Base-by-base conservation (phyloP, 2,888 invertebrate species). In the Strigamia maritima region DNA sequence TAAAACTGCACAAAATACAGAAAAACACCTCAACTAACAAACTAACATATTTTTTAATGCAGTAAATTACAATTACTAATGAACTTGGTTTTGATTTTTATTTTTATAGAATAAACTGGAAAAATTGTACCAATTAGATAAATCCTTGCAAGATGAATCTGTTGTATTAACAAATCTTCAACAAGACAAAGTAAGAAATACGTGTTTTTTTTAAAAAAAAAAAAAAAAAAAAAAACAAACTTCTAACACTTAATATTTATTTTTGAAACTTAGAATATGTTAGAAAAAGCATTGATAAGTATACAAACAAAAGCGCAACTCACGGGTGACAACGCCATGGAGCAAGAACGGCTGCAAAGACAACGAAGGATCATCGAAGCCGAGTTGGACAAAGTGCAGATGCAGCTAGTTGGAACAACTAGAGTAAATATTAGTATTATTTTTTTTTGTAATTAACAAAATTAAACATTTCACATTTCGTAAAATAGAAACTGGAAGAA, bases 401-500 rank as follows among this genome's bases (percentile, higher is more conserved):
- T 92, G 81, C 90, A 95, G 87, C 87, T 96, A 84, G 94, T 95
- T 82, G 93, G 94, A 88, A 94, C 95, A 89, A 95, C 95, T 84
- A 94, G 94, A 92, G 94, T 94, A 90, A 88, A 10, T 22, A n/a
- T 24, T 26, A 2, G 44, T 76, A 75, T 12, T 14, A 77, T 14
- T 44, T 14, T 1, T 4, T 14, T 44, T 14, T 1, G 0, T 26
- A 70, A 70, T 1, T 1, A 0, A 70, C 12, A 28, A 70, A 70
- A 28, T n/a, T 22, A 19, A 19, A 19, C 19, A n/a, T 6, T 19
- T 26, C 14, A 26, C 10, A 70, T 26, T 14, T 35, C 6, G 0
- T 22, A 16, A 80, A 82, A 14, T 85, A 93, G 92, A 94, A 94
- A 90, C 87, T 96, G 82, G 95, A 96, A 87, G 94, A 95, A 86